These are phyloP conservation scores for Montifringilla adamsi DNA, from an alignment of 2,113 vertebrate species.

Conservation along the genomic window DNA sequence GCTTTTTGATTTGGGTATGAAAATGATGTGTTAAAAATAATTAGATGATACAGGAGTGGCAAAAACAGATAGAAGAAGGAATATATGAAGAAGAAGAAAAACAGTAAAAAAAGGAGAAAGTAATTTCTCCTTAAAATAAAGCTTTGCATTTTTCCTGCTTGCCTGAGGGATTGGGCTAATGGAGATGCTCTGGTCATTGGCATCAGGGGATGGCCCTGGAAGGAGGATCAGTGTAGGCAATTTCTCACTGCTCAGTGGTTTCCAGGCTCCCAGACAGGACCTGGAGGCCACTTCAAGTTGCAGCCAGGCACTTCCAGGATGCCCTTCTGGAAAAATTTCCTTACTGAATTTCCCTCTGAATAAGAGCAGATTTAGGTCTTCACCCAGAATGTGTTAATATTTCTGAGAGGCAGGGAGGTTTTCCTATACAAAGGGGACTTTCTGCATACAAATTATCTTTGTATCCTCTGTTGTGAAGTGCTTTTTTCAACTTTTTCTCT, in stretches of 20 bases:
- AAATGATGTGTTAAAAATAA: not conserved
- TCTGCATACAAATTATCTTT: not conserved
- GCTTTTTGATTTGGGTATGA: not conserved
- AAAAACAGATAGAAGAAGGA: not conserved
- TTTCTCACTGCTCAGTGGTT: not conserved
- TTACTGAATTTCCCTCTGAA: not conserved
- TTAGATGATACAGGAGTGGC: not conserved
- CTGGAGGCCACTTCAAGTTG: not conserved
- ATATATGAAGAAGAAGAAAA: not conserved
- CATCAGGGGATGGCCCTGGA: not conserved
- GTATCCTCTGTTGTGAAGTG: rapidly evolving
- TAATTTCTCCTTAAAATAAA: not conserved
- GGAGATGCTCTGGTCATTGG: not conserved
- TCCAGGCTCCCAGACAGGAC: not conserved
- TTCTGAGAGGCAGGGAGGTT: not conserved
- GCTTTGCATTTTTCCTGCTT: not conserved
- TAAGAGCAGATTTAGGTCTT: not conserved
- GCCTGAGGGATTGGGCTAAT: not conserved
- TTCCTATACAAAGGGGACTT: not conserved
- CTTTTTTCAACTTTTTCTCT: not conserved
- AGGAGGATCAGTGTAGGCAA: not conserved
- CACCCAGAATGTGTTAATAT: too few species aligned
- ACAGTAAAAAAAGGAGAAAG: not conserved
- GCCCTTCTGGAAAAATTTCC: not conserved
- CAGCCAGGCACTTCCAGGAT: not conserved